Evolutionary conservation across 2,888 invertebrate genomes (phyloP).

Genomic region (Hydropsyche betteni): DNA sequence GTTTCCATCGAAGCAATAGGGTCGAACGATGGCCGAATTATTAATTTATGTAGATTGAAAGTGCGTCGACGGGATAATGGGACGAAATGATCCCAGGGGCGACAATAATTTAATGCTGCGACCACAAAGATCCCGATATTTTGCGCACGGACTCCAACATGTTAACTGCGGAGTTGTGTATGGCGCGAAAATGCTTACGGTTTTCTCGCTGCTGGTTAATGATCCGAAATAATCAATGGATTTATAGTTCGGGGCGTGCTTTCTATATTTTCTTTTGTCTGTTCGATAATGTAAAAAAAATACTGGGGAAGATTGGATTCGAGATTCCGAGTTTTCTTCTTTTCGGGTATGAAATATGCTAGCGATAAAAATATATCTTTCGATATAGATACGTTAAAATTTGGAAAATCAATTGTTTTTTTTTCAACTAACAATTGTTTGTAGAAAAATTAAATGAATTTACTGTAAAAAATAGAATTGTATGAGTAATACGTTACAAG

Average conservation of each 20-base stretch:
- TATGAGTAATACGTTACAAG: no score
- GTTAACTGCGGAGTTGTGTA: no score
- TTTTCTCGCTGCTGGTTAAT: neutral
- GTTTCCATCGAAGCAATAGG: constrained; percentile 6
- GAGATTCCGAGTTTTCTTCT: no score
- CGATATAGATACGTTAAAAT: no score
- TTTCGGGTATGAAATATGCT: no score
- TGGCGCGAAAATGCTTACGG: neutral
- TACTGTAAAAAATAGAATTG: no score
- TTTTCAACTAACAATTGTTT: no score
- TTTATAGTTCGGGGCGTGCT: neutral
- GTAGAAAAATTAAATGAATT: no score
- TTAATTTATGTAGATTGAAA: constrained; percentile 39
- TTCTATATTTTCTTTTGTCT: neutral
- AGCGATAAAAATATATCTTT: no score
- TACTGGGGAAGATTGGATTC: neutral
- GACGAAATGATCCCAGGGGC: constrained; percentile 39
- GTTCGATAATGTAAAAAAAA: neutral
- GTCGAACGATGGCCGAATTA: neutral
- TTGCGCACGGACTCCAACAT: neutral
- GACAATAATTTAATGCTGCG: constrained; percentile 8
- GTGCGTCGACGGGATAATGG: constrained; percentile 36
- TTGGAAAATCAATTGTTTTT: no score
- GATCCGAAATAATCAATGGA: neutral
- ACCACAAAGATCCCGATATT: neutral